These are phyloP conservation scores for Cydia pomonella DNA, from an alignment of 1,140 invertebrate genomes.

Conservation along the genomic window DNA sequence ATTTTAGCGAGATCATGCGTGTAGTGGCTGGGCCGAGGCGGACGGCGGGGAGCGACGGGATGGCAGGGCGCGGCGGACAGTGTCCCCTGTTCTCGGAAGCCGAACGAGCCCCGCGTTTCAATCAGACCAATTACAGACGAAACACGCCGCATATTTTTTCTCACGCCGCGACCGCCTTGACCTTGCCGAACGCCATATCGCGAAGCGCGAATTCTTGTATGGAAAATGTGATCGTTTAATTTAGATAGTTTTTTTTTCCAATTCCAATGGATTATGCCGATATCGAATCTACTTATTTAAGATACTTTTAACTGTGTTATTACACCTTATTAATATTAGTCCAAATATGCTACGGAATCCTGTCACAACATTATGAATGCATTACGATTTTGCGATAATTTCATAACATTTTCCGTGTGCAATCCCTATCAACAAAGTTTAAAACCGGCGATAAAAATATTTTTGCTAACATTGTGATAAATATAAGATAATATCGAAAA, in stretches of 20 bases:
- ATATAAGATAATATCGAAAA: slow-evolving; percentile 16
- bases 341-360: no score
- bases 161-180: slow-evolving; percentile 55
- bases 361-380: no score
- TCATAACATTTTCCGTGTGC: slow-evolving; percentile 6
- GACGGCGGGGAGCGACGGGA: no score
- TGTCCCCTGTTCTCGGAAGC: slow-evolving; percentile 71
- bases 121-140: slow-evolving; percentile 77
- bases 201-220: slow-evolving; percentile 36
- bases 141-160: slow-evolving; percentile 72
- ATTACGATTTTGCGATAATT: neutral
- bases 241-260: neutral
- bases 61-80: slow-evolving; percentile 50
- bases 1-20: no score
- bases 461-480: slow-evolving; percentile 23
- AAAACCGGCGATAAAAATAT: slow-evolving; percentile 14
- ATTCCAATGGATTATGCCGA: slow-evolving; percentile 31
- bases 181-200: slow-evolving; percentile 29
- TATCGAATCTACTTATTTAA: no score
- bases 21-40: neutral
- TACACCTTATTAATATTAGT: no score
- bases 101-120: slow-evolving; percentile 73
- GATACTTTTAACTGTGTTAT: no score
- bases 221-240: slow-evolving; percentile 3
- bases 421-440: slow-evolving; percentile 19